Evolutionary conservation across 2,888 invertebrate species (phyloP).

Genomic region (Drosophila diplacantha): DNA sequence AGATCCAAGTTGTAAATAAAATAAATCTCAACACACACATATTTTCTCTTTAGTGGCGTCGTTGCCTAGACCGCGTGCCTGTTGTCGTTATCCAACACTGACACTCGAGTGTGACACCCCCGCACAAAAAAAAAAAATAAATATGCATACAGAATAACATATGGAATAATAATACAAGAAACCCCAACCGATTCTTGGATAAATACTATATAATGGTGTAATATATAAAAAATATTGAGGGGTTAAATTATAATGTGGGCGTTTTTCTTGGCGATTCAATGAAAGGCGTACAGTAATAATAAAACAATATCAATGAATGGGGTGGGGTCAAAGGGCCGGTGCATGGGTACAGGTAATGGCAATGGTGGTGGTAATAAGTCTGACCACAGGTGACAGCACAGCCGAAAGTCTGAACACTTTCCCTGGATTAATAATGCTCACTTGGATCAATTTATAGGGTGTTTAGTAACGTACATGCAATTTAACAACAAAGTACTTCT

Average conservation of each 20-base stretch:
- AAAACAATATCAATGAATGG: not conserved
- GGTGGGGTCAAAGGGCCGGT: conserved; percentile 8
- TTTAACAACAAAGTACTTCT: conserved; percentile 3
- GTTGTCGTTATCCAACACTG: conserved; percentile 4
- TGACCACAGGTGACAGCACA: conserved; percentile 39
- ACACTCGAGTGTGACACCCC: not conserved
- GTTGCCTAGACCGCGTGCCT: not conserved
- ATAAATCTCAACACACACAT: not conserved
- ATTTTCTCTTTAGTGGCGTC: not conserved
- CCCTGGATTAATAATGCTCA: conserved; percentile 10
- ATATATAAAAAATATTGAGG: not conserved
- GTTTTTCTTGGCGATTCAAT: conserved; percentile 16
- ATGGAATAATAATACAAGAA: conserved; percentile 5
- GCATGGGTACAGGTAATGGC: conserved; percentile 7
- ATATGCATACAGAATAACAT: not conserved
- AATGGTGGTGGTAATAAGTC: not conserved
- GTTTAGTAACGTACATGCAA: conserved; percentile 31
- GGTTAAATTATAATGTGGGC: conserved; percentile 31
- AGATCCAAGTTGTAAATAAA: conserved; percentile 5
- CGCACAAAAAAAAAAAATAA: not conserved
- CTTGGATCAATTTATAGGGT: not conserved
- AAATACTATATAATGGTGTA: conserved; percentile 1
- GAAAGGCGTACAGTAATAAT: conserved; percentile 4
- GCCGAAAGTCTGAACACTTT: conserved; percentile 9
- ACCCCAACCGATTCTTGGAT: conserved; percentile 3